Conservation (phyloP, 1,140 invertebrate species). For the Drosophila sturtevanti region DNA sequence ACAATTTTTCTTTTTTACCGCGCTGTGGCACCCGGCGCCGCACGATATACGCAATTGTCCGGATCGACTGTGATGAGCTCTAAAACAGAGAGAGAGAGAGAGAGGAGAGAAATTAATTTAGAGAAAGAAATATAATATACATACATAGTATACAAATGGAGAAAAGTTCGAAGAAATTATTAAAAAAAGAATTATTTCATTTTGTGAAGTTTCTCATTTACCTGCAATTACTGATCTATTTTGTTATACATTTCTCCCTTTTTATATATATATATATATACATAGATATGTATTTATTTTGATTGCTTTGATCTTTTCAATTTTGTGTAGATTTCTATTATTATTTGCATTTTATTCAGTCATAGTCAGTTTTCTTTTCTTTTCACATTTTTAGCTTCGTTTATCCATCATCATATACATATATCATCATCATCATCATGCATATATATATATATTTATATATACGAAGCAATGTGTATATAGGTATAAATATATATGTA, state of each 20-base stretch:
- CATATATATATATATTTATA: background rate
- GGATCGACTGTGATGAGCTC: conserved; percentile 70
- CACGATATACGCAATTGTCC: conserved; percentile 61
- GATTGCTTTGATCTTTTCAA: background rate
- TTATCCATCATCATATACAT: background rate
- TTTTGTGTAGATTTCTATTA: background rate
- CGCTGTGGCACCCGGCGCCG: conserved; percentile 52
- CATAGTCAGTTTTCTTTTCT: background rate
- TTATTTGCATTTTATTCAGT: background rate
- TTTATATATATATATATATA: background rate
- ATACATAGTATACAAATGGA: background rate
- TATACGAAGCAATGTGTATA: background rate
- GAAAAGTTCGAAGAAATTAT: background rate
- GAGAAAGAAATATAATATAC: background rate
- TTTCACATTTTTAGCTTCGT: conserved; percentile 2
- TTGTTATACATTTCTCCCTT: background rate
- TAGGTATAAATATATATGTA: background rate
- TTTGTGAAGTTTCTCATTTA: background rate
- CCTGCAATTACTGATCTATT: background rate
- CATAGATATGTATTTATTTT: background rate
- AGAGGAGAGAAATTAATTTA: background rate
- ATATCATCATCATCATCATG: background rate
- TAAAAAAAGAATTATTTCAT: background rate
- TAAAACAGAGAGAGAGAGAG: conserved; percentile 8
- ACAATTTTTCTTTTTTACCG: conserved; percentile 16